phyloP scores from a whole-genome alignment of 2,113 vertebrate genomes.

The Rafetus swinhoei region DNA sequence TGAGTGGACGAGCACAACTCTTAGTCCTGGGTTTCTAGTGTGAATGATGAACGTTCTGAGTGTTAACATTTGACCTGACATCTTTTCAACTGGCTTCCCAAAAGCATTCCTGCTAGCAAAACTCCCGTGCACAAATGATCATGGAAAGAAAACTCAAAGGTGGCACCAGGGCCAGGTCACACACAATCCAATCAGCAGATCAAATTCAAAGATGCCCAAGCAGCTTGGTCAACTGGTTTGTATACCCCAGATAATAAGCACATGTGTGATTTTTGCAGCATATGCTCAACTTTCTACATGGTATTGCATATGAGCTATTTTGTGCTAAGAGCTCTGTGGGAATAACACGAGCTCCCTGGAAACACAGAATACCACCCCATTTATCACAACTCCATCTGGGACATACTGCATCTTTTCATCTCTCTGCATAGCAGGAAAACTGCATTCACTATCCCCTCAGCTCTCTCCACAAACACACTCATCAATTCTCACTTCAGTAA shows the following conservation, averaged over 20 bases:
- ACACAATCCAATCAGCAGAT: no score
- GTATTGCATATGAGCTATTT: not conserved
- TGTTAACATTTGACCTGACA: not conserved
- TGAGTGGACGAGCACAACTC: not conserved
- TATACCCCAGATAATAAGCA: no score
- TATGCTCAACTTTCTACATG: not conserved
- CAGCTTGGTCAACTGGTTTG: no score
- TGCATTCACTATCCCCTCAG: not conserved
- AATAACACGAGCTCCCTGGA: not conserved
- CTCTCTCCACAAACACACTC: not conserved
- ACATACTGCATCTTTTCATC: not conserved
- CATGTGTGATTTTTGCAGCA: not conserved
- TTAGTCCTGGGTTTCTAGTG: not conserved
- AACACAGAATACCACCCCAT: not conserved
- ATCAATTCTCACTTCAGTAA: not conserved
- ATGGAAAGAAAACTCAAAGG: not conserved
- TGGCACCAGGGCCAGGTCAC: not conserved
- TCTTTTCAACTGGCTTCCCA: not conserved
- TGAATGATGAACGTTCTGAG: not conserved
- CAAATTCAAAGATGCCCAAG: no score
- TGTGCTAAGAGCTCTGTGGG: not conserved
- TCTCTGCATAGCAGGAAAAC: not conserved
- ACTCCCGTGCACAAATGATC: not conserved
- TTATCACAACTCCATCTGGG: not conserved
- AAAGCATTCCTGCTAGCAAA: not conserved